A percentile compares a stretch with the other conserved stretches of the same genome.
Evolutionary conservation across 2,113 vertebrate species (phyloP).

Genomic region (Drymodes brunneopygia): DNA sequence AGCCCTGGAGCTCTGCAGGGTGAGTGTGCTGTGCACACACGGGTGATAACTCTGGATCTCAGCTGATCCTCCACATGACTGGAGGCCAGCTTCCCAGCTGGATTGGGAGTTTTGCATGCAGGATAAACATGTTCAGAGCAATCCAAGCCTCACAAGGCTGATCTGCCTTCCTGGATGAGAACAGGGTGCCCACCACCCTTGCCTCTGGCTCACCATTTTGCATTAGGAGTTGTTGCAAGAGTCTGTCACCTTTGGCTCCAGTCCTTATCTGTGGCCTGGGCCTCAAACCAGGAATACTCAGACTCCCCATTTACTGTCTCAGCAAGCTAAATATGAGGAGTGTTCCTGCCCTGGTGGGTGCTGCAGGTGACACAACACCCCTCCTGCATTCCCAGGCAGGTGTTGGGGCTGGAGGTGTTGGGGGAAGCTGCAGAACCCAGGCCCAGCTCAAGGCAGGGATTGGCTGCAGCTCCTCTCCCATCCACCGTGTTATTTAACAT

Average conservation of each 20-base stretch:
- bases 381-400: not conserved
- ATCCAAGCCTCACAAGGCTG: not conserved
- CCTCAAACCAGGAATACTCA: not conserved
- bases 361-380: not conserved
- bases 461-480: not conserved
- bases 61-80: not conserved
- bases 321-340: not conserved
- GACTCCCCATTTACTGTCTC: not conserved
- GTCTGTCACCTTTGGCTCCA: not conserved
- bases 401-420: not conserved
- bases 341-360: not conserved
- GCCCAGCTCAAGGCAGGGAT: accelerated
- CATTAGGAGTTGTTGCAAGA: not conserved
- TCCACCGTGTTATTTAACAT: not conserved
- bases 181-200: not conserved
- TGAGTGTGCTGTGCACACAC: not conserved
- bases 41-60: not conserved
- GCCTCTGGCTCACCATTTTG: not conserved
- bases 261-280: accelerated
- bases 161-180: not conserved
- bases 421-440: not conserved
- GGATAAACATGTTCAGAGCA: not conserved
- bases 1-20: not conserved
- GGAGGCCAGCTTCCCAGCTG: not conserved
- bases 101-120: not conserved